Evolutionary conservation across 2,113 vertebrate species (phyloP).

Genomic region (Mixornis gularis): DNA sequence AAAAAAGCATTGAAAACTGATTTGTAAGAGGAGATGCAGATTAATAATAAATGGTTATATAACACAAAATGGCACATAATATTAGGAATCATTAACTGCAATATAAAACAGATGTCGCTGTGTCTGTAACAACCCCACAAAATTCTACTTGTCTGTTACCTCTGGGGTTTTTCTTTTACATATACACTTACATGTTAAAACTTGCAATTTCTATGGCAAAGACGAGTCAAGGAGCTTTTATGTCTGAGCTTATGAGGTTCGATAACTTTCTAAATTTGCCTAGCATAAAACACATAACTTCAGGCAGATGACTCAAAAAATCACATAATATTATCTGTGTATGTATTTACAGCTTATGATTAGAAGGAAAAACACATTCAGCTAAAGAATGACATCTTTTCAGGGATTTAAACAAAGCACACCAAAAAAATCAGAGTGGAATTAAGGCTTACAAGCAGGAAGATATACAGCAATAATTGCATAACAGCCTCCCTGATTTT

Average conservation of each 20-base stretch:
- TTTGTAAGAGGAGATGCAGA: slow-evolving; percentile 20
- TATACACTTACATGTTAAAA: not conserved
- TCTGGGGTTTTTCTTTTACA: slow-evolving; percentile 12
- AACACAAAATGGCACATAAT: slow-evolving; percentile 49
- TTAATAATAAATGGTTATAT: slow-evolving; percentile 46
- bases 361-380: slow-evolving; percentile 14
- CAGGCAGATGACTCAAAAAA: slow-evolving; percentile 10
- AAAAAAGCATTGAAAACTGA: not conserved
- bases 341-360: slow-evolving; percentile 11
- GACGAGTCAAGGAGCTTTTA: not conserved
- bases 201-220: not conserved
- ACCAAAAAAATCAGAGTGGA: not conserved
- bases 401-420: not conserved
- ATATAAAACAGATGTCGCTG: slow-evolving; percentile 50
- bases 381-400: not conserved
- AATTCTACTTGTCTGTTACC: slow-evolving; percentile 33
- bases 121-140: slow-evolving; percentile 17
- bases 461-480: slow-evolving; percentile 4
- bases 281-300: not conserved
- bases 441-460: not conserved
- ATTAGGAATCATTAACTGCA: slow-evolving; percentile 50
- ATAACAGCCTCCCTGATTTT: not conserved
- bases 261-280: slow-evolving; percentile 17
- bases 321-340: slow-evolving; percentile 1
- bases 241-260: not conserved